These are phyloP conservation scores for Turnix velox DNA, from an alignment of 2,113 vertebrate species.

Conservation along the genomic window DNA sequence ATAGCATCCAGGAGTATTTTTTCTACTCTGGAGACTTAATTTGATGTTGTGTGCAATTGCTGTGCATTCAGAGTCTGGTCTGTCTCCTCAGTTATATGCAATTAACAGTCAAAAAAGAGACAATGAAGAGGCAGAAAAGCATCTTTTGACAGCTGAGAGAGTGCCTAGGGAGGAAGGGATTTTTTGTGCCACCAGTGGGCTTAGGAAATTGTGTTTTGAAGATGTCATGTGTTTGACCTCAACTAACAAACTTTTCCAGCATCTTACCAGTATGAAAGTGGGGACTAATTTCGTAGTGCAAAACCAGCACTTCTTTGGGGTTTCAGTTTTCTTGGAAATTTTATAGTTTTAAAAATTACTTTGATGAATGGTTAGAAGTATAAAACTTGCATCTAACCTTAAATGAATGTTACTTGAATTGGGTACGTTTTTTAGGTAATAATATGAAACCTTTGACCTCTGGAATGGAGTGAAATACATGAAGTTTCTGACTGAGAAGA, in stretches of 20 bases:
- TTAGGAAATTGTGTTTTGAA: background rate
- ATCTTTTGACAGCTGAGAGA: background rate
- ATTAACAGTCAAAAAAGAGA: background rate
- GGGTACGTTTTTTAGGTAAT: background rate
- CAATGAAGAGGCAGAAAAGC: background rate
- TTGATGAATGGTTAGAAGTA: background rate
- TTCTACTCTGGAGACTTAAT: background rate
- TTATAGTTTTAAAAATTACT: background rate
- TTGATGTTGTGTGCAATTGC: background rate
- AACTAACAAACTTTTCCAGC: background rate
- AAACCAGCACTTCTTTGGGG: background rate
- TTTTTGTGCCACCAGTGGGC: background rate
- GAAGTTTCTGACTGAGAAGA: background rate
- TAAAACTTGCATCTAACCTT: too few relatives aligned
- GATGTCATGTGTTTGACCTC: background rate
- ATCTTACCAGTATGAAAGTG: background rate
- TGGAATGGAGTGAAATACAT: background rate
- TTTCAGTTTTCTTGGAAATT: background rate
- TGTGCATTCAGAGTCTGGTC: background rate
- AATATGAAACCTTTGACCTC: background rate
- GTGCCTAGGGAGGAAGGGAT: background rate
- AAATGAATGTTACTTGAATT: background rate
- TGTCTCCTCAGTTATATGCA: background rate
- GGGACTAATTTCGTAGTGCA: background rate
- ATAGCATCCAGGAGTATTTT: too few relatives aligned